Evolutionary conservation across 2,797 vertebrate genomes (phyloP).

Genomic region (Halcyon smyrnensis): DNA sequence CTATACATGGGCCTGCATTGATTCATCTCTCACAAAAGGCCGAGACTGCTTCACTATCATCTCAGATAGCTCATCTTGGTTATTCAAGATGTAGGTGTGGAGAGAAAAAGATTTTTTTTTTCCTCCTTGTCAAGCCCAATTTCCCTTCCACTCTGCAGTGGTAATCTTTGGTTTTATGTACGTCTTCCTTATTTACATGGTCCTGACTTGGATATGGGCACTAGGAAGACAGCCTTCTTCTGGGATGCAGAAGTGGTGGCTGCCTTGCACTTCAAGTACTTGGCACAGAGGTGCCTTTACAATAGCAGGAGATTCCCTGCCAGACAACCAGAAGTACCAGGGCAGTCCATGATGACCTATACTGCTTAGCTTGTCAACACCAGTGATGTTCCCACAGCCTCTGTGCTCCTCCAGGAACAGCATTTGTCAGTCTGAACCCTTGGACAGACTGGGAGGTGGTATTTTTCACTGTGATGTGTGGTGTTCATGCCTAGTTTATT

Average conservation of each 20-base stretch:
- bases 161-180: background rate
- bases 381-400: accelerated
- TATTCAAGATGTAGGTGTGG: background rate
- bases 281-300: accelerated
- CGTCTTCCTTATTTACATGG: background rate
- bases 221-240: background rate
- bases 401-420: background rate
- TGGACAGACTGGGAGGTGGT: accelerated
- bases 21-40: background rate
- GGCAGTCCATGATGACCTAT: accelerated
- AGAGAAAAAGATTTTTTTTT: background rate
- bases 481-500: background rate
- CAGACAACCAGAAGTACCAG: background rate
- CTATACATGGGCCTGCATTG: background rate
- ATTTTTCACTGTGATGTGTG: accelerated
- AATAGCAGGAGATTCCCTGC: background rate
- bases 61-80: background rate
- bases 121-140: background rate
- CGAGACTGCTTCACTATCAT: background rate
- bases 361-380: accelerated
- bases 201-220: background rate
- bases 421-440: background rate
- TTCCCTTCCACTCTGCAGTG: background rate
- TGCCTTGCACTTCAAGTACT: background rate
- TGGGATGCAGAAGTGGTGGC: accelerated